Conservation (phyloP, 2,797 vertebrate genomes). For the Sebastes trivittatus region DNA sequence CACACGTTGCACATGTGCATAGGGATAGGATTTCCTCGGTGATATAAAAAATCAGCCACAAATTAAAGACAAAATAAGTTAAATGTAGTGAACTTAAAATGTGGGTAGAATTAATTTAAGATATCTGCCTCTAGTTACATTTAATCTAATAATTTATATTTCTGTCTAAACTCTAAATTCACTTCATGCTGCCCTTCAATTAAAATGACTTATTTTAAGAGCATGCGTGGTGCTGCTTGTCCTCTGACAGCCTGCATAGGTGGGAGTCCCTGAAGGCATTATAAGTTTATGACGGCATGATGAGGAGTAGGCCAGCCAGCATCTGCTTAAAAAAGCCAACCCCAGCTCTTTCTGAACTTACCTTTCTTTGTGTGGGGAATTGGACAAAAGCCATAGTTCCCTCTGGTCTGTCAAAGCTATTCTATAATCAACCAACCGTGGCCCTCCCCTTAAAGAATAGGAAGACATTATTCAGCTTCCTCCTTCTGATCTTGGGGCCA, state of each 20-base stretch:
- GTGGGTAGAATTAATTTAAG: background rate
- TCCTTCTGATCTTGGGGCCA: conserved; percentile 85
- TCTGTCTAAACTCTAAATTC: conserved; percentile 12
- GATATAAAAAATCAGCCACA: background rate
- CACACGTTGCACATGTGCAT: conserved; percentile 50
- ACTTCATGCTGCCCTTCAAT: conserved; percentile 33
- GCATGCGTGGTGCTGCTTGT: conserved; percentile 34
- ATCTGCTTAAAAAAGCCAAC: conserved; percentile 77
- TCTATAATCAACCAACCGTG: conserved; percentile 86
- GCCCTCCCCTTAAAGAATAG: conserved; percentile 84
- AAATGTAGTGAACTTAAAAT: background rate
- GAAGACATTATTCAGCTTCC: conserved; percentile 88
- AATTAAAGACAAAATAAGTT: background rate
- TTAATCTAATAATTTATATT: conserved; percentile 13
- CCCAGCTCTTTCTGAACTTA: conserved; percentile 74
- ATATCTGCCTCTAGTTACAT: background rate
- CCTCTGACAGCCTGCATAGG: conserved; percentile 59
- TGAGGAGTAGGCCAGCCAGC: conserved; percentile 72
- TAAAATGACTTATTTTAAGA: conserved; percentile 58
- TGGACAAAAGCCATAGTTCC: conserved; percentile 86
- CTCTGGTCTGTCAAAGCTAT: conserved; percentile 85
- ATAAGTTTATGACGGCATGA: conserved; percentile 77
- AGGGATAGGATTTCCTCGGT: conserved; percentile 24
- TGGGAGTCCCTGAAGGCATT: conserved; percentile 72
- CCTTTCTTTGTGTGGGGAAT: conserved; percentile 78